phyloP scores from a whole-genome alignment of 1,140 invertebrate genomes.

The Leptonema lineaticorne region DNA sequence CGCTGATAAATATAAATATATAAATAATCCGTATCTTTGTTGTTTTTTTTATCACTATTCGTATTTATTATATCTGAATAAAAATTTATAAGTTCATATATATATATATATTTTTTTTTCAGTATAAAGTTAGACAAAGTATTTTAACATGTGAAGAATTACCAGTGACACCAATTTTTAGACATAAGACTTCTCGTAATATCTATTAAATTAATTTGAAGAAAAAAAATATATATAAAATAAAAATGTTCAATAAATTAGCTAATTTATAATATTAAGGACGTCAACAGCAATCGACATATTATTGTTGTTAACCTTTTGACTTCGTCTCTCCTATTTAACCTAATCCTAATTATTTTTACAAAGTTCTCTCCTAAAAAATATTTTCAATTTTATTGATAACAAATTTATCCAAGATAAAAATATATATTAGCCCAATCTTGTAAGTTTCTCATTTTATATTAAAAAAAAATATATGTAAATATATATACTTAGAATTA shows the following conservation, averaged over 20 bases:
- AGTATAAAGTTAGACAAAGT: not conserved
- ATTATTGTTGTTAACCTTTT: not conserved
- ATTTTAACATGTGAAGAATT: slow-evolving; percentile 25
- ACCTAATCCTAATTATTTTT: slow-evolving; percentile 14
- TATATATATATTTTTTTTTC: not conserved
- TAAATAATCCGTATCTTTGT: too few species aligned
- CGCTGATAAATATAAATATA: too few species aligned
- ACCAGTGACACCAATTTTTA: slow-evolving; percentile 40
- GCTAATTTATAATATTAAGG: slow-evolving; percentile 1
- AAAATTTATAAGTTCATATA: too few species aligned
- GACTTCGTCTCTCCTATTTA: not conserved
- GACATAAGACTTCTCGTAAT: slow-evolving; percentile 32
- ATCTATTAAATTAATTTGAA: slow-evolving; percentile 11
- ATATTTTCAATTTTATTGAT: not conserved
- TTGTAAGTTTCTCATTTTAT: slow-evolving; percentile 12
- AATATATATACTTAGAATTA: not conserved
- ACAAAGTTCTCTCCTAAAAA: slow-evolving; percentile 17
- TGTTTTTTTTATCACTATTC: too few species aligned
- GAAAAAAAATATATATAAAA: not conserved
- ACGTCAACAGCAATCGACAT: not conserved
- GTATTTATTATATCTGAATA: too few species aligned
- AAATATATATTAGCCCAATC: not conserved
- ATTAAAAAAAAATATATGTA: slow-evolving; percentile 6
- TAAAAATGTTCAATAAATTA: slow-evolving; percentile 2
- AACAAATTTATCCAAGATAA: slow-evolving; percentile 2